Evolutionary conservation across 2,888 invertebrate species (phyloP), one percentile per base, ranked within the genome.

Genomic region (Erynnis tages): DNA sequence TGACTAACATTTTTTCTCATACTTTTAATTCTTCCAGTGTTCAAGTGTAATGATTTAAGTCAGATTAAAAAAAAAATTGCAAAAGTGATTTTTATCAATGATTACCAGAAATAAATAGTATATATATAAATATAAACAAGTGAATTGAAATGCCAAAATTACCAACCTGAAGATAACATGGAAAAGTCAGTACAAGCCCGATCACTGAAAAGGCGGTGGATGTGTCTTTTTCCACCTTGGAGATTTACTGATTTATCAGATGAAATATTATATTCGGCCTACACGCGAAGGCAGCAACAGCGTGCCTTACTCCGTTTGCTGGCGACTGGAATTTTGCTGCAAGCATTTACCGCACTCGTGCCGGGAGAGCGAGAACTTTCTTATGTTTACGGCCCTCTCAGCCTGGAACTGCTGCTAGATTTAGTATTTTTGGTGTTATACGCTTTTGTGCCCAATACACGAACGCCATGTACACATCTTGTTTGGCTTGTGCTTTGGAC

Each of bases 381-480:
- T 27, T 76, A 73, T 46, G 81, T 86, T 16, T 87, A 83, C 59
- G 55, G 62, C 1, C 72, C 73, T 7, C 67, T 79, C 37, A 61
- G 67, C 21, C 54, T 79, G 55, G 76, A 74, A 11, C 55, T 82
- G 13, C 32, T 75, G 11, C 59, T 69, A 30, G 78, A 86, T 59
- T 35, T 77, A 37, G 61, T 66, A 13, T 65, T 86, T 56, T 69
- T 71, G n/a, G 61, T 63, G 23, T 55, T 74, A 32, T 80, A 85
- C 55, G 61, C 65, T 5, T 73, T 73, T 41, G 37, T 74, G 4
- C 71, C 62, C n/a, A 61, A 64, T 7, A 65, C 69, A 2, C 76
- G 94, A 85, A 79, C 91, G 5, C 79, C 91, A 2, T 82, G 94
- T 45, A 93, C 93, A 37, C 93, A 93, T 67, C 66, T 94, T 41